Conservation (phyloP, 2,888 invertebrate genomes). For the Tupiocoris notatus region DNA sequence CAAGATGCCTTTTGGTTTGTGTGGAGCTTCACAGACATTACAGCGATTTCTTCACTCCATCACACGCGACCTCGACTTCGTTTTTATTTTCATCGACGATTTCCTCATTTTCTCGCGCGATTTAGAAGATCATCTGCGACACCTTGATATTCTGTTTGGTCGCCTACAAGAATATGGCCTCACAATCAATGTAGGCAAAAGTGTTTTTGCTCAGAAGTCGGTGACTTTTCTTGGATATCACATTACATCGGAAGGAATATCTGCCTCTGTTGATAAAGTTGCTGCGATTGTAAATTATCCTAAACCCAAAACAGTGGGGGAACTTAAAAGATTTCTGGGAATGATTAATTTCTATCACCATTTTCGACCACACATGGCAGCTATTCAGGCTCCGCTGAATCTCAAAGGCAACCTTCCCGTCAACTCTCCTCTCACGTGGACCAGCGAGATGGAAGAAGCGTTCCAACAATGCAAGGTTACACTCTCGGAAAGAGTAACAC, state of each 20-base stretch:
- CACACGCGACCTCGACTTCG: slow-evolving; percentile 46
- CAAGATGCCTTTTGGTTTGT: too few species aligned
- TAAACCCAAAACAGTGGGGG: slow-evolving; percentile 50
- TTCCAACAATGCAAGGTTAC: slow-evolving; percentile 50
- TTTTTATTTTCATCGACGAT: slow-evolving; percentile 48
- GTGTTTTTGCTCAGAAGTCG: slow-evolving; percentile 9
- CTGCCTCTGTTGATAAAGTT: slow-evolving; percentile 41
- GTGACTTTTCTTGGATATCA: slow-evolving; percentile 24
- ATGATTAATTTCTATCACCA: slow-evolving; percentile 53
- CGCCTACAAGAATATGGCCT: slow-evolving; percentile 19
- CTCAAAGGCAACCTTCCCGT: background rate
- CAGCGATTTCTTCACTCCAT: slow-evolving; percentile 50
- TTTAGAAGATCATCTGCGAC: slow-evolving; percentile 28
- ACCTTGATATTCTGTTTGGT: slow-evolving; percentile 18
- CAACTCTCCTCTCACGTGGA: slow-evolving; percentile 48
- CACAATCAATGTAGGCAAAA: slow-evolving; percentile 31
- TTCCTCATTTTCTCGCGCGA: slow-evolving; percentile 44
- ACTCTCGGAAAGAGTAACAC: too few species aligned
- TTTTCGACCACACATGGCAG: slow-evolving; percentile 53
- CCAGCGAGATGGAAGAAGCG: slow-evolving; percentile 46
- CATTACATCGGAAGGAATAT: slow-evolving; percentile 11
- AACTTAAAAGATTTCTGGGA: slow-evolving; percentile 52
- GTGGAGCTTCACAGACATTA: slow-evolving; percentile 49
- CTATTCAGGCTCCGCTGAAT: too few species aligned
- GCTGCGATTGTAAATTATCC: slow-evolving; percentile 43